A percentile compares a stretch with the other conserved stretches of the same genome.
These are phyloP conservation scores for Ciconia nigra DNA, from an alignment of 2,797 vertebrate species.

Conservation along the genomic window DNA sequence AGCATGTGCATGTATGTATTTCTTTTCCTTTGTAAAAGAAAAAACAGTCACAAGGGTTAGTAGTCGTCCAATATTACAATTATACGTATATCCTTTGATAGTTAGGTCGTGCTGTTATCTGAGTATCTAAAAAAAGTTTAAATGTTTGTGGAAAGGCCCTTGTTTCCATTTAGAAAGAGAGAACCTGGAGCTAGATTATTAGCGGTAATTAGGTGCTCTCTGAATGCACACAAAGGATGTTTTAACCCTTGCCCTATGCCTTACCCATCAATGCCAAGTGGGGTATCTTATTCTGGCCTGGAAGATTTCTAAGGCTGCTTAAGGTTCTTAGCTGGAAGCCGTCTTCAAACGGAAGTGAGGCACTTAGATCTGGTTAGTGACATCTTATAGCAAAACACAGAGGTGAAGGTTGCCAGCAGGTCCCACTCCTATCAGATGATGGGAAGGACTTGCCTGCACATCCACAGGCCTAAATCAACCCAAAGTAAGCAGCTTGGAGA, in stretches of 20 bases:
- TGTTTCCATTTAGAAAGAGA: not conserved
- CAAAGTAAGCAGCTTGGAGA: not conserved
- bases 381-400: not conserved
- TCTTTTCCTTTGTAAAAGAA: not conserved
- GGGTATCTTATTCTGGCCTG: not conserved
- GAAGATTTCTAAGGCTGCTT: not conserved
- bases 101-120: not conserved
- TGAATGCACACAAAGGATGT: not conserved
- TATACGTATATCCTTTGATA: not conserved
- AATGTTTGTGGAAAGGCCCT: not conserved
- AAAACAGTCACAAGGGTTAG: not conserved
- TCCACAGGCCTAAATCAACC: not conserved
- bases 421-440: not conserved
- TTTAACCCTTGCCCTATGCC: not conserved
- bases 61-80: not conserved
- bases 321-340: not conserved
- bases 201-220: fast-evolving
- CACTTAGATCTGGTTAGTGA: not conserved
- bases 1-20: not conserved
- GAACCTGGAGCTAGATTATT: not conserved
- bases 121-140: not conserved
- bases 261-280: not conserved
- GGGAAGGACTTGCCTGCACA: not conserved
- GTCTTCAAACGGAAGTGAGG: not conserved
- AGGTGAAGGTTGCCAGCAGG: not conserved